phyloP scores from a whole-genome alignment of 2,113 vertebrate species.

The Forbesichthys papilliferus region DNA sequence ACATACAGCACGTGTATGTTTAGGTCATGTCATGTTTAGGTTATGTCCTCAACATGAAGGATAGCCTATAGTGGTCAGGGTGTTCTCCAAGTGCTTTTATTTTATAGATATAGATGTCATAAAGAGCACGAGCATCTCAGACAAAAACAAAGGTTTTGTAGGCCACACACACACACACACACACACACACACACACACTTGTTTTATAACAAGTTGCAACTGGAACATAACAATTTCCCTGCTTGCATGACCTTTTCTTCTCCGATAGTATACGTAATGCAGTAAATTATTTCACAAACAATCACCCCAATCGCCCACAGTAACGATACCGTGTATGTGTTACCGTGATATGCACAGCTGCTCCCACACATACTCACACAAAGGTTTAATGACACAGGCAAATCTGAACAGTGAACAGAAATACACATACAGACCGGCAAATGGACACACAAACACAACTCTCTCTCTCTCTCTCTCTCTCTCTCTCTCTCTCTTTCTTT shows the following conservation, averaged over 20 bases:
- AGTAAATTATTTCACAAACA: conserved; percentile 21
- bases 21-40: too few species aligned
- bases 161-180: background rate
- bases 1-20: too few species aligned
- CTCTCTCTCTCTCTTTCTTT: conserved; percentile 16
- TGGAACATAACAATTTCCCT: conserved; percentile 2
- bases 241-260: background rate
- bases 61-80: too few species aligned
- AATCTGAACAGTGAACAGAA: conserved; percentile 2
- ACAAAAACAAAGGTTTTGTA: too few species aligned
- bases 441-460: background rate
- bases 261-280: background rate
- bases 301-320: background rate
- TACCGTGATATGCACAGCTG: background rate
- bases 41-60: too few species aligned
- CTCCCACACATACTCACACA: conserved; percentile 1
- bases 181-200: background rate
- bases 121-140: too few species aligned
- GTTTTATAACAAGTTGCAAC: background rate
- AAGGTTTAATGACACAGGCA: background rate
- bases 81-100: too few species aligned
- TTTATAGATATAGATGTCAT: too few species aligned
- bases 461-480: conserved; percentile 22
- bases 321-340: background rate
- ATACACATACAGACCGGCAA: conserved; percentile 5